Evolutionary conservation across 2,797 vertebrate species (phyloP), one percentile per base, ranked within the genome.

Genomic region (Lithobates sylvaticus): DNA sequence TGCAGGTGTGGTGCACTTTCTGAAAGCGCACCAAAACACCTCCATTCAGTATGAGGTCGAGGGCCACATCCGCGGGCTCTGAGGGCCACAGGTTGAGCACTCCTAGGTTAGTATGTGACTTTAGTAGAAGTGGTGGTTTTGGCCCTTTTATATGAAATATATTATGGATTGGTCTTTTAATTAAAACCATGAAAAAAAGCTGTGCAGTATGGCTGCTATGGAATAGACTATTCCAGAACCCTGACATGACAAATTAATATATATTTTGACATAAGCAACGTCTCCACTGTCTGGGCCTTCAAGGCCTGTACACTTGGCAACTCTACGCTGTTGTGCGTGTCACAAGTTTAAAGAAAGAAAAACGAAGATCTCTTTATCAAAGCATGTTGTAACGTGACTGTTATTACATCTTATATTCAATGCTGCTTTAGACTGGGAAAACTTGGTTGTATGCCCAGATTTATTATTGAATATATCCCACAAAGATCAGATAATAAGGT

Each of bases 321-420:
- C 34, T 36, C 71, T 6, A 29, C n/a, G 10, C 39, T 61, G 54
- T 39, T 26, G 47, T 27, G 32, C 58, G 69, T 61, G 79, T 64
- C n/a, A 65, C 29, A 76, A 74, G 70, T 83, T 75, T 75, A 74
- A 83, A 76, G 39, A 65, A 67, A 47, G 32, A 73, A 64, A 64
- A 84, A 69, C 36, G 61, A 76, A 69, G 61, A 84, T 54, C 27
- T 76, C 44, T 69, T 67, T n/a, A 70, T 70, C 50, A 70, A 61
- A 86, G 64, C 78, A 70, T 76, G 85, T 54, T 73, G 32, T 47
- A 78, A 83, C 85, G 32, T 67, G 85, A 82, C 65, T 65, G 47
- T 67, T 58, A 76, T 78, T 21, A 21, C 50, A 34, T 70, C 44
- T 10, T 50, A 42, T 78, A 74, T 73, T 82, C 68, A 83, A 3